A percentile compares a stretch with the other conserved stretches of the same genome.
These are phyloP conservation scores for Rhaphigaster nebulosa DNA, from an alignment of 2,888 invertebrate genomes.

Conservation along the genomic window DNA sequence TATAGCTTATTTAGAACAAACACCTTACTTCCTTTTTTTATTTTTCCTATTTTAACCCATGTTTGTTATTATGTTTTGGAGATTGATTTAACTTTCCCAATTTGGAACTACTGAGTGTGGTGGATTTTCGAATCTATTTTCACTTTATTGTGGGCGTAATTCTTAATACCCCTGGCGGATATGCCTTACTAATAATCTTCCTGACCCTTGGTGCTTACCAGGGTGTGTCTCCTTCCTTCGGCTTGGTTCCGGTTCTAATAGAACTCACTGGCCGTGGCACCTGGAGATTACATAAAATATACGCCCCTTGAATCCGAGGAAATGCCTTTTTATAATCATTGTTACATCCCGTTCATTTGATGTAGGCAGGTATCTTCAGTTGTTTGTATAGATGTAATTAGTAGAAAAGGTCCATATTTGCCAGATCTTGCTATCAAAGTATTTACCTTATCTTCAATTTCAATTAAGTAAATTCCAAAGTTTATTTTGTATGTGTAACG, in stretches of 20 bases:
- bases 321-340: neutral
- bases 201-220: slow-evolving; percentile 42
- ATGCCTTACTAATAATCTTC: slow-evolving; percentile 29
- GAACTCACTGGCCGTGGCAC: neutral
- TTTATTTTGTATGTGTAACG: no score
- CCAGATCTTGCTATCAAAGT: neutral
- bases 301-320: neutral
- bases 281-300: slow-evolving; percentile 37
- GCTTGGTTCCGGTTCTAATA: neutral
- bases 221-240: slow-evolving; percentile 46
- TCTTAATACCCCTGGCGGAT: neutral
- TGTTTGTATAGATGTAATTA: neutral
- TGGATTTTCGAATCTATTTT: neutral
- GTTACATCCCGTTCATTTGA: neutral
- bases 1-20: no score
- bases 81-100: no score
- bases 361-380: neutral
- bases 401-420: neutral
- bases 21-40: no score
- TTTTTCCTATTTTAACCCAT: no score
- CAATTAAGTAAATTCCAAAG: no score
- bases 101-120: no score
- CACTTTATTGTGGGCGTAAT: neutral
- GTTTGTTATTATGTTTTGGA: no score
- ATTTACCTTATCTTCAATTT: no score